Conservation (phyloP, 2,888 invertebrate species). For the Macrosiphum euphorbiae region DNA sequence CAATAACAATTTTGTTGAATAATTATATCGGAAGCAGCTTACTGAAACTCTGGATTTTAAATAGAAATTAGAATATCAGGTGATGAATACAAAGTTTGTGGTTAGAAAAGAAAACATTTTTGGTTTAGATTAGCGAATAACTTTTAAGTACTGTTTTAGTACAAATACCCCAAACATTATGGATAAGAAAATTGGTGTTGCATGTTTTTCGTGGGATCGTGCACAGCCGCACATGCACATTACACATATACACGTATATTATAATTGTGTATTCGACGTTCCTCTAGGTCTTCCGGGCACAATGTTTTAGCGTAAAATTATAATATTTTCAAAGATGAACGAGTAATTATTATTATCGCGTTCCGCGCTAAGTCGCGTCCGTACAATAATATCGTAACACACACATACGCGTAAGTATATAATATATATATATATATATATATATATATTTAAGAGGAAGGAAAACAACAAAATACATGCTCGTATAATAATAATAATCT, state of each 20-base stretch:
- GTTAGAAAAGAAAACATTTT: background rate
- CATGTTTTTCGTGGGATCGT: conserved; percentile 27
- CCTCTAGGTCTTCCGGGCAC: conserved; percentile 58
- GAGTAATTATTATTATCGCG: conserved; percentile 41
- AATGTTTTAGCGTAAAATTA: conserved; percentile 48
- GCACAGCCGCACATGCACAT: background rate
- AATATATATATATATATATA: too few relatives aligned
- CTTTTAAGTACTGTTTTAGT: background rate
- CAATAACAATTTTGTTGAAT: background rate
- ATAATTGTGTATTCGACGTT: conserved; percentile 21
- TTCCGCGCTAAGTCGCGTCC: background rate
- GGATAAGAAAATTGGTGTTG: background rate
- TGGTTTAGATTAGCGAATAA: background rate
- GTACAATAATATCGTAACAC: conserved; percentile 7
- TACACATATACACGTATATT: background rate
- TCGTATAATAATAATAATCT: conserved; percentile 34
- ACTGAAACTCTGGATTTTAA: background rate
- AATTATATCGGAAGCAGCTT: background rate
- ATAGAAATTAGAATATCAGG: background rate
- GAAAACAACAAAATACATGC: conserved; percentile 34
- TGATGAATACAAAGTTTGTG: background rate
- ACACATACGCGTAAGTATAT: background rate
- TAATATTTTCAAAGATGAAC: conserved; percentile 51
- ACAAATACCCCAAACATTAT: background rate
- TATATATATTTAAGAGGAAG: background rate